Base-by-base conservation (phyloP, 2,888 invertebrate species). In the Rhagonycha fulva region DNA sequence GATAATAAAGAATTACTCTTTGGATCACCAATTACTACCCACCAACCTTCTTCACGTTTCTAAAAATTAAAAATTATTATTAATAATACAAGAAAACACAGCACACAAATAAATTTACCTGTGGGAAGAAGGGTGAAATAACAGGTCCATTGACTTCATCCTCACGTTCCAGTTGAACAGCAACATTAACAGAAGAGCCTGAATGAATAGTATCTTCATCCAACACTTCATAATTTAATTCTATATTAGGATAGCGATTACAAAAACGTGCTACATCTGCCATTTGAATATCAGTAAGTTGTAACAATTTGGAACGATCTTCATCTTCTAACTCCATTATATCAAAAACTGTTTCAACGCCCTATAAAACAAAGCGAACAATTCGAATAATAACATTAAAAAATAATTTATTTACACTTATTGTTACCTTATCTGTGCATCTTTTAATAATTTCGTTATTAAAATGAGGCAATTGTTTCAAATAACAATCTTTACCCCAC, bases 401-500 rank as follows among this genome's bases (percentile, higher is more conserved):
- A n/a, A n/a, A n/a, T n/a, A n/a, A n/a, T n/a, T n/a, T n/a, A n/a
- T n/a, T n/a, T n/a, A n/a, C n/a, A n/a, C n/a, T n/a, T n/a, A n/a
- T n/a, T n/a, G 4, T 82, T 82, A 94, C 94, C 92, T 97, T 97
- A 19, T 97, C 98, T 0, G 95, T 92, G 85, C 98, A 98, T 7
- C 97, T 90, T 85, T 96, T 96, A 80, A 99, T 94, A 74, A 97
- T 93, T 0, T 98, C 98, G 0, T 90, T 86, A 3, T 92, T 94
- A 87, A 99, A 99, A 89, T 99, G 98, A 2, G 99, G 99, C 86
- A 99, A 88, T 86, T 99, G 99, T 78, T 98, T 94, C 78, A 99
- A 91, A 86, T 98, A 98, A 0, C 98, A 97, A 89, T 99, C 99
- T 88, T 98, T 98, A 84, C 96, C 97, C 98, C 99, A 99, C 98